Evolutionary conservation across 2,797 vertebrate species (phyloP).

Genomic region (Menidia menidia): DNA sequence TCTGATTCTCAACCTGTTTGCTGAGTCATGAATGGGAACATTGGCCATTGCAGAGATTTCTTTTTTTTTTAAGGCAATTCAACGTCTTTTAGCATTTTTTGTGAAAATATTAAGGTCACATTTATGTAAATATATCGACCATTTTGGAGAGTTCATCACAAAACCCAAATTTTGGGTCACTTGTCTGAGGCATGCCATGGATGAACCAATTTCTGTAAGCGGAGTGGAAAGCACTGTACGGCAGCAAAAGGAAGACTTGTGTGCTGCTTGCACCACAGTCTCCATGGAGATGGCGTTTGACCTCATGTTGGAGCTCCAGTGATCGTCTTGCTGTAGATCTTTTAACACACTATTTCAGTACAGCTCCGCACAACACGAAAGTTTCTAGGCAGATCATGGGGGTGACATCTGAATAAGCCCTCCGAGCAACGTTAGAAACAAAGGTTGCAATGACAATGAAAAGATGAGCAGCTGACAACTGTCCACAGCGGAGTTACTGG

Average conservation of each 20-base stretch:
- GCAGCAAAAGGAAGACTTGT: conserved; percentile 13
- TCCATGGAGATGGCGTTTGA: conserved; percentile 72
- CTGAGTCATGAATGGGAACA: too few species aligned
- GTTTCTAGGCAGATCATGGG: conserved; percentile 53
- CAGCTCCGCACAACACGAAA: conserved; percentile 58
- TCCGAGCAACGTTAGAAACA: conserved; percentile 44
- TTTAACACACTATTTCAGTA: conserved; percentile 65
- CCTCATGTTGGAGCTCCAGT: conserved; percentile 54
- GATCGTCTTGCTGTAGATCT: conserved; percentile 64
- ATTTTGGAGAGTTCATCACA: neutral
- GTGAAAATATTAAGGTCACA: too few species aligned
- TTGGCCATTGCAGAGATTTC: too few species aligned
- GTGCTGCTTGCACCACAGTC: conserved; percentile 48
- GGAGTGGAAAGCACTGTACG: conserved; percentile 17
- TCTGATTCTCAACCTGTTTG: too few species aligned
- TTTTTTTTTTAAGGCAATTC: too few species aligned
- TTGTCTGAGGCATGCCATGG: conserved; percentile 13
- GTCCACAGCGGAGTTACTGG: conserved; percentile 12
- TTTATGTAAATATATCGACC: too few species aligned
- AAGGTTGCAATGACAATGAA: conserved; percentile 65
- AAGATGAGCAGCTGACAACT: conserved; percentile 21
- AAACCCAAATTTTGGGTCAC: conserved; percentile 13
- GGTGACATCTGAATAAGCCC: conserved; percentile 60
- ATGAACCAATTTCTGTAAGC: conserved; percentile 17
- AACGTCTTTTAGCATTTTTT: too few species aligned